Conservation (phyloP, 1,140 invertebrate species). For the Vanessa atalanta region DNA sequence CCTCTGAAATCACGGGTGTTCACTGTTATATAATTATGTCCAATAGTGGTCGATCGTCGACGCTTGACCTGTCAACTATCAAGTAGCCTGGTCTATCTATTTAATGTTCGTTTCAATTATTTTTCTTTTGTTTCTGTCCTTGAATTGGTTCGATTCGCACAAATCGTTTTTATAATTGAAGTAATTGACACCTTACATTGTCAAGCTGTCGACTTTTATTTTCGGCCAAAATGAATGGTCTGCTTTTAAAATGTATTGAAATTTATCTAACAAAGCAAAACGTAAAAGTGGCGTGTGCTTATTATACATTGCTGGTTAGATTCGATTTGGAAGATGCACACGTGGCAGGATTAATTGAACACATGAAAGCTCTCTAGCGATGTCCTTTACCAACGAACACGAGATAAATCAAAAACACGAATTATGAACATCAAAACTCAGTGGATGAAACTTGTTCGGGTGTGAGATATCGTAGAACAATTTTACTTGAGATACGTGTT, state of each 20-base stretch:
- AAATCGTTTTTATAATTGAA: constrained; percentile 30
- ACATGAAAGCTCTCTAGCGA: too few species aligned
- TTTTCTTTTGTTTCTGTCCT: constrained; percentile 57
- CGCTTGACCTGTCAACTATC: constrained; percentile 66
- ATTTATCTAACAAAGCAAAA: too few species aligned
- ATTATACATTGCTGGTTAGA: too few species aligned
- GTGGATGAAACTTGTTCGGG: too few species aligned
- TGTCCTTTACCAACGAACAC: too few species aligned
- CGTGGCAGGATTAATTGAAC: too few species aligned
- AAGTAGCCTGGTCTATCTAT: constrained; percentile 66
- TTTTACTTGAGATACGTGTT: too few species aligned
- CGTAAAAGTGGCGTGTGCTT: too few species aligned
- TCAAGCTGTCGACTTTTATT: constrained; percentile 16
- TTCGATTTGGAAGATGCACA: too few species aligned
- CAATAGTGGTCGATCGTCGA: constrained; percentile 59
- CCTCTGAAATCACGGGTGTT: constrained; percentile 66
- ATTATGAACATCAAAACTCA: too few species aligned
- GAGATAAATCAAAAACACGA: too few species aligned
- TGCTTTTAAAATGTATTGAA: background rate
- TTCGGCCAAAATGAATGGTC: background rate
- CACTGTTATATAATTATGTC: constrained; percentile 66
- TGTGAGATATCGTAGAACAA: too few species aligned
- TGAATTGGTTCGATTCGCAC: constrained; percentile 45
- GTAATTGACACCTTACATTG: constrained; percentile 25
- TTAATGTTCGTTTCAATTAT: constrained; percentile 63